A percentile compares a stretch with the other conserved stretches of the same genome.
Evolutionary conservation across 2,888 invertebrate species (phyloP).

Genomic region (Siphlonurus alternatus): DNA sequence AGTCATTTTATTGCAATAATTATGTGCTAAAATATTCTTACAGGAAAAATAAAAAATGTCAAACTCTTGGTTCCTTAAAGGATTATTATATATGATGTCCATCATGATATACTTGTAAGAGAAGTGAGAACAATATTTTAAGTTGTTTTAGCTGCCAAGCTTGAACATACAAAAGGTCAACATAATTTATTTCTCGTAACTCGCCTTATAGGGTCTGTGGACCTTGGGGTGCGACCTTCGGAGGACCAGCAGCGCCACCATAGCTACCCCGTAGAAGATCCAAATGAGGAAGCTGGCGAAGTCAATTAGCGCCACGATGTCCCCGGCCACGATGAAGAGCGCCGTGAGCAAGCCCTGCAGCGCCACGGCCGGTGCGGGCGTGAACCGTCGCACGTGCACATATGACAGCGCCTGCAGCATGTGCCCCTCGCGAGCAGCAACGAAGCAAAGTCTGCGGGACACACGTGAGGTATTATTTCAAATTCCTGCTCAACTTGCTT

Average conservation of each 20-base stretch:
- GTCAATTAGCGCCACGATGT: slow-evolving; percentile 60
- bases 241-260: slow-evolving; percentile 58
- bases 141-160: too few species aligned
- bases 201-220: slow-evolving; percentile 41
- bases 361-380: slow-evolving; percentile 66
- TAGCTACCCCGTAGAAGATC: slow-evolving; percentile 72
- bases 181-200: too few species aligned
- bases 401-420: slow-evolving; percentile 63
- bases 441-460: slow-evolving; percentile 53
- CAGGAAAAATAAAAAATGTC: too few species aligned
- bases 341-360: slow-evolving; percentile 59
- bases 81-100: too few species aligned
- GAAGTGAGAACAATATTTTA: too few species aligned
- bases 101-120: too few species aligned
- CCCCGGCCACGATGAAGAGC: slow-evolving; percentile 51
- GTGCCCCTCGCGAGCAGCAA: slow-evolving; percentile 65
- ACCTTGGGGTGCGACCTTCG: slow-evolving; percentile 48
- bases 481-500: too few species aligned
- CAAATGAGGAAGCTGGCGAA: slow-evolving; percentile 77
- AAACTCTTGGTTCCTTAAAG: too few species aligned
- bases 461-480: too few species aligned
- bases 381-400: slow-evolving; percentile 52
- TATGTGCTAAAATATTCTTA: too few species aligned
- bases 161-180: too few species aligned
- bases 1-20: too few species aligned